A percentile compares a stretch with the other conserved stretches of the same genome.
Evolutionary conservation across 1,140 invertebrate species (phyloP).

Genomic region (Brachionus angularis): DNA sequence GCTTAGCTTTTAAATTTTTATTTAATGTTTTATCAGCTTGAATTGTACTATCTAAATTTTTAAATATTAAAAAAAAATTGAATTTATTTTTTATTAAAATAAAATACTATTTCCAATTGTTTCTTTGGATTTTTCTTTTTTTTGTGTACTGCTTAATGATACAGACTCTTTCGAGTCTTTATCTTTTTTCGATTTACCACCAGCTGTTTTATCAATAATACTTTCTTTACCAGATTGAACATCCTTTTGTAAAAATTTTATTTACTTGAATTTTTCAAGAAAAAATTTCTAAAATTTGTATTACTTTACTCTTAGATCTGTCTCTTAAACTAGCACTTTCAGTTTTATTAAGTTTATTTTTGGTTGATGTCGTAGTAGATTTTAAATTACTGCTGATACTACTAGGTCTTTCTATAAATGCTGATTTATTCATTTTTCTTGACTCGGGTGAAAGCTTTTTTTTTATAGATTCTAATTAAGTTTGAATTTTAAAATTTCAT

Average conservation of each 20-base stretch:
- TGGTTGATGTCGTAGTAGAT: too few species aligned
- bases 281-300: neutral
- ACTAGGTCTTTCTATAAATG: neutral
- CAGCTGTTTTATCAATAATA: too few species aligned
- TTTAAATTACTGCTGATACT: conserved; percentile 9
- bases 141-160: neutral
- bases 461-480: too few species aligned
- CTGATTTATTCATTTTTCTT: neutral
- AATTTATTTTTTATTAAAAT: neutral
- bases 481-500: too few species aligned
- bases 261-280: too few species aligned
- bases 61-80: neutral
- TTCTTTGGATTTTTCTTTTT: conserved; percentile 30
- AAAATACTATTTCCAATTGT: neutral
- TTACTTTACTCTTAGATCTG: conserved; percentile 25
- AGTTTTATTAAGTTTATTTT: conserved; percentile 9
- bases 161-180: conserved; percentile 1
- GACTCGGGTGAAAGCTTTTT: conserved; percentile 2
- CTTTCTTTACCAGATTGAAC: neutral
- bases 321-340: neutral
- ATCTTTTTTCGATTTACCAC: too few species aligned
- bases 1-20: neutral
- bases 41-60: neutral
- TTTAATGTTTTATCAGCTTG: neutral
- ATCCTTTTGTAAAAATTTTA: neutral